phyloP scores from a whole-genome alignment of 2,888 invertebrate species.

The Frankliniella fusca region DNA sequence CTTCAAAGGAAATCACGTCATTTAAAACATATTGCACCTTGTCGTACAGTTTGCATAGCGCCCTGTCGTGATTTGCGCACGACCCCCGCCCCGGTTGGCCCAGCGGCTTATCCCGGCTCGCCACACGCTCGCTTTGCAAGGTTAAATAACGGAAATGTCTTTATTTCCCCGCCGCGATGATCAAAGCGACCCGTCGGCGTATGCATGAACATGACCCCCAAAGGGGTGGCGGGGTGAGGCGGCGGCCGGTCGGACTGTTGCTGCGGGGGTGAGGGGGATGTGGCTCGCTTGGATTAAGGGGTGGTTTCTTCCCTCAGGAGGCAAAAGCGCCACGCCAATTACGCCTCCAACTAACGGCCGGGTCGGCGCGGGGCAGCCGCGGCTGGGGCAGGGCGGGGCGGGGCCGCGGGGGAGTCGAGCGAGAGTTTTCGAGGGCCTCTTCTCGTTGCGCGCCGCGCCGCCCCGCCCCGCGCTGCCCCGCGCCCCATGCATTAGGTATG shows the following conservation, averaged over 20 bases:
- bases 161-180: slow-evolving; percentile 13
- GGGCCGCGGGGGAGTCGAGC: neutral
- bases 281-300: neutral
- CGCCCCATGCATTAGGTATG: neutral
- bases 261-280: slow-evolving; percentile 4
- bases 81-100: neutral
- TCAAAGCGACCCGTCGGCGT: neutral
- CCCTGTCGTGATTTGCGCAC: no score
- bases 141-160: slow-evolving; percentile 13
- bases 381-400: neutral
- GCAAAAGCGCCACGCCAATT: neutral
- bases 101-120: neutral
- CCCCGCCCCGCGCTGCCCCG: neutral
- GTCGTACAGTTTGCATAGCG: no score
- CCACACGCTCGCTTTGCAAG: slow-evolving; percentile 5
- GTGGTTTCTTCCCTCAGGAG: neutral
- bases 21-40: no score
- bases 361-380: neutral
- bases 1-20: no score
- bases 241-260: neutral
- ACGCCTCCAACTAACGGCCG: neutral
- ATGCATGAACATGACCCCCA: slow-evolving; percentile 19
- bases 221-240: neutral
- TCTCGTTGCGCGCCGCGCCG: neutral
- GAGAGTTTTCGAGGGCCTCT: neutral